A percentile compares a stretch with the other conserved stretches of the same genome.
These are phyloP conservation scores for Gandaritis pyraliata DNA, from an alignment of 2,888 invertebrate genomes.

Conservation along the genomic window DNA sequence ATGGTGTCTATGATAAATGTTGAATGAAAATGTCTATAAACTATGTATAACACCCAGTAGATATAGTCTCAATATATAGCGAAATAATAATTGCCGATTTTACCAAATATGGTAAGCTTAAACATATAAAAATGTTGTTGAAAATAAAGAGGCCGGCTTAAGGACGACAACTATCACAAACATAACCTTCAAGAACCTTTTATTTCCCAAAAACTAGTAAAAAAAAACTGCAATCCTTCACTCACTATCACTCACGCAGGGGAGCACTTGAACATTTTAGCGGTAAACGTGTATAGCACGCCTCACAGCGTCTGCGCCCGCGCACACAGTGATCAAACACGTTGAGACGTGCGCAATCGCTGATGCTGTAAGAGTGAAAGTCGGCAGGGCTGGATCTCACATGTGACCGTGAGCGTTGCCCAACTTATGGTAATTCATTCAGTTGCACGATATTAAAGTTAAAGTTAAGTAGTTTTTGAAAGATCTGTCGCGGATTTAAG, in stretches of 20 bases:
- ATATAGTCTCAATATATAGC: too few species aligned
- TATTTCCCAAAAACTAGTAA: not conserved
- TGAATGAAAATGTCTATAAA: too few species aligned
- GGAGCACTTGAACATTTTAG: conserved; percentile 52
- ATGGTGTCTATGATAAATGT: too few species aligned
- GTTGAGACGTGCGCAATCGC: conserved; percentile 64
- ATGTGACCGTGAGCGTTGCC: conserved; percentile 35
- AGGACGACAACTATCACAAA: too few species aligned
- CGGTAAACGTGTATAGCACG: conserved; percentile 41
- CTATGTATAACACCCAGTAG: too few species aligned
- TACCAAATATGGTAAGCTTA: too few species aligned
- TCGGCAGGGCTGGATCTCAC: conserved; percentile 61
- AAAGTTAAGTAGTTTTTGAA: not conserved
- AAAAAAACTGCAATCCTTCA: conserved; percentile 42
- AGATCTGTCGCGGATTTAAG: too few species aligned
- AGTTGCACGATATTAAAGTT: conserved; percentile 27
- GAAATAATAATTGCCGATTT: too few species aligned
- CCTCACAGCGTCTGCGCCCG: conserved; percentile 56
- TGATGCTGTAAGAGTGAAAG: conserved; percentile 82
- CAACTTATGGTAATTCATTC: conserved; percentile 35
- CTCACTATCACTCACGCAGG: conserved; percentile 46
- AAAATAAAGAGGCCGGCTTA: too few species aligned
- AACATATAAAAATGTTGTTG: too few species aligned
- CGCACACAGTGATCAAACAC: conserved; percentile 61
- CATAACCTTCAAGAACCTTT: not conserved